Evolutionary conservation across 37 sponge, comb jelly and placozoan species (phyloP).

Genomic region (Crambe crambe): DNA sequence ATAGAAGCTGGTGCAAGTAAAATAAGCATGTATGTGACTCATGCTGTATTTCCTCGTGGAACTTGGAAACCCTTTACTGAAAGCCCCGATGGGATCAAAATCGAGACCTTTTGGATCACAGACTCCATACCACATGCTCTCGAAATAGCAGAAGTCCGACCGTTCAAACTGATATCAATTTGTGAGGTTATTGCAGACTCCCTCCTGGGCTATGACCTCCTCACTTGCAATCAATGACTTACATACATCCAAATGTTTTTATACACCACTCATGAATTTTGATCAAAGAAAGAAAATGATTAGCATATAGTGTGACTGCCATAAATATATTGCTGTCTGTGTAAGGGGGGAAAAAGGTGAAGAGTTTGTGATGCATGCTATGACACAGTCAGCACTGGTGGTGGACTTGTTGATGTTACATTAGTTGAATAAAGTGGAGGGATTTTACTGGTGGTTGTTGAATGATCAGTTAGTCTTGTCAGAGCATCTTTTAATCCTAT

Average conservation of each 20-base stretch:
- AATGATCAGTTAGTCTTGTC: slow-evolving; percentile 12
- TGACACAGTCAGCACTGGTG: background rate
- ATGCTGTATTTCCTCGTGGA: slow-evolving; percentile 86
- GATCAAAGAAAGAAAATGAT: background rate
- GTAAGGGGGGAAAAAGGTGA: no score
- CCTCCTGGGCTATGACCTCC: slow-evolving; percentile 70
- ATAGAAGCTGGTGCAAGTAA: slow-evolving; percentile 45
- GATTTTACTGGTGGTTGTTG: slow-evolving; percentile 22
- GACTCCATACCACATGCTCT: slow-evolving; percentile 84
- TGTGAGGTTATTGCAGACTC: slow-evolving; percentile 73
- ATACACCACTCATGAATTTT: background rate
- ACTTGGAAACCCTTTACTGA: slow-evolving; percentile 77
- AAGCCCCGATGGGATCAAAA: slow-evolving; percentile 5
- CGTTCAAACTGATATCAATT: slow-evolving; percentile 80
- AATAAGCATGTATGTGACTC: slow-evolving; percentile 92
- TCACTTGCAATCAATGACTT: slow-evolving; percentile 15
- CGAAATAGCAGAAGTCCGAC: slow-evolving; percentile 48
- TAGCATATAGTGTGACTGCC: no score
- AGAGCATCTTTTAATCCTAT: slow-evolving; percentile 44
- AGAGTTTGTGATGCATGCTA: background rate
- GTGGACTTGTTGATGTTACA: background rate
- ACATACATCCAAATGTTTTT: background rate
- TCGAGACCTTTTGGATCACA: slow-evolving; percentile 86
- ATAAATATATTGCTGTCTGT: no score
- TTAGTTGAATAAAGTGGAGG: no score